Evolutionary conservation across 2,888 invertebrate genomes (phyloP), one percentile per base, ranked within the genome.

Genomic region (Eupithecia insigniata): DNA sequence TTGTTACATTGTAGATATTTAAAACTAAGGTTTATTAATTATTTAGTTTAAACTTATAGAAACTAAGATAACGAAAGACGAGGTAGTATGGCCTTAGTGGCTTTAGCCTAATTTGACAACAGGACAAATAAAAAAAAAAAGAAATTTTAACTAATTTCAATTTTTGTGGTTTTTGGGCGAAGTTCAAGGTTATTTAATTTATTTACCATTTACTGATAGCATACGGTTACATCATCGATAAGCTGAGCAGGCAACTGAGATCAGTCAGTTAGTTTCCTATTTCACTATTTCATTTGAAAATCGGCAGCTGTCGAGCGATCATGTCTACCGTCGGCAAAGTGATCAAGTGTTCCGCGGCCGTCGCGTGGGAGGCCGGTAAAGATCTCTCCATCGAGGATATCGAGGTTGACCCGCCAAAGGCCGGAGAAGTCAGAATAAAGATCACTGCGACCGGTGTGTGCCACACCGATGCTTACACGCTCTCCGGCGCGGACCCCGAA

Each of bases 321-420:
- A 93, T 93, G 92, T 89, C 92, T 70, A 94, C 93, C 73, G 88
- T 86, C 78, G 92, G 92, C 51, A 88, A 97, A 97, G 95, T 96
- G 65, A 99, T 99, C 80, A 96, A 96, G 83, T 99, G 99, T 90
- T 96, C 96, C 85, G 99, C 99, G 30, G 99, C 99, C 1, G 98
- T 99, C 26, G 99, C 99, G 6, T 99, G 99, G 99, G 97, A 96
- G 82, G 96, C 98, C 68, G 98, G 98, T 80, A 96, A 98, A 85
- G 98, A 98, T 10, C 94, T 99, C 34, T 95, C 96, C 1, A 95
- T 99, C 67, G 99, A 99, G 93, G 97, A 97, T 69, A 95, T 99
- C 72, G 97, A 98, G 92, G 99, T 99, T 0, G 98, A 97, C 26
- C 98, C 99, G 12, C 99, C 99, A 0, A 97, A 97, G 89, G 97